Evolutionary conservation across 2,797 vertebrate species (phyloP).

Genomic region (Hylomyscus alleni): DNA sequence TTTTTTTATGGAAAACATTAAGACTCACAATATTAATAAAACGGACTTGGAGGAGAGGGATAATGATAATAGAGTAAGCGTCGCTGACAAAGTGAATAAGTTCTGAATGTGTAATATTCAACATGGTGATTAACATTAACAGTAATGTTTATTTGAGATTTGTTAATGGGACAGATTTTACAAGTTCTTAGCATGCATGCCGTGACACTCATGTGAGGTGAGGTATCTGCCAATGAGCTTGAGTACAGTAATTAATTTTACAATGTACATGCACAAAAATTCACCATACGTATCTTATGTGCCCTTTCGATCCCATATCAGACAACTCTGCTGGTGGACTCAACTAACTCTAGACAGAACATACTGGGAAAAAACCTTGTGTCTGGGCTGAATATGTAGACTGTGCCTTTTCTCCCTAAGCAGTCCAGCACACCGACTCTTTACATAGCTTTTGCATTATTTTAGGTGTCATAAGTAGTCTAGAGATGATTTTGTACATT

Average conservation of each 20-base stretch:
- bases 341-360: neutral
- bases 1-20: conserved; percentile 12
- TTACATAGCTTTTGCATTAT: neutral
- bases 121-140: neutral
- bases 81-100: neutral
- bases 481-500: neutral
- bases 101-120: neutral
- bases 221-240: neutral
- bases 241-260: neutral
- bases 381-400: neutral
- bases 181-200: too few species aligned
- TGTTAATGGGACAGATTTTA: neutral
- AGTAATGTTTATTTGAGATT: neutral
- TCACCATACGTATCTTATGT: neutral
- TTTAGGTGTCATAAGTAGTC: neutral
- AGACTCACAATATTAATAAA: neutral
- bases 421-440: neutral
- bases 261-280: neutral
- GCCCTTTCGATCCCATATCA: neutral
- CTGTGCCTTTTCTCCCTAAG: neutral
- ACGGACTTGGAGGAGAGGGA: neutral
- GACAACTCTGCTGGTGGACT: neutral
- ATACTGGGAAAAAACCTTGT: neutral
- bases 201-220: neutral
- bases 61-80: neutral